A percentile compares a stretch with the other conserved stretches of the same genome.
These are phyloP conservation scores for Drosophila sechellia DNA, from an alignment of 1,140 invertebrate genomes.

Conservation along the genomic window DNA sequence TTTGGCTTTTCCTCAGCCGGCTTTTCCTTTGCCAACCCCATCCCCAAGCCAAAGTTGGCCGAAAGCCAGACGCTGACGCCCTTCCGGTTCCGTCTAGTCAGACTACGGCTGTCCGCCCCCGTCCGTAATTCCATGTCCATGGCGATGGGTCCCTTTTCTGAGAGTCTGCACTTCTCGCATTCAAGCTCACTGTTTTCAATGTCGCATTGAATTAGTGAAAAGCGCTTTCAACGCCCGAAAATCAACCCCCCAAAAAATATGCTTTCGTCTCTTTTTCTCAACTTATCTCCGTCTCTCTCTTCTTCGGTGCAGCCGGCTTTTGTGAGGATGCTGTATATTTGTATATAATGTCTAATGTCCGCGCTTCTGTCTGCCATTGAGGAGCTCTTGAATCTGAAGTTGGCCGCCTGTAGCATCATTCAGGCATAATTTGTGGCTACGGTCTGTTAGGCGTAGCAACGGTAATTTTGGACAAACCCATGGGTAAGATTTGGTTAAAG, in stretches of 20 bases:
- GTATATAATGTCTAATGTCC: slow-evolving; percentile 34
- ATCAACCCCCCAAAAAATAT: slow-evolving; percentile 72
- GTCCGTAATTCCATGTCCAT: slow-evolving; percentile 9
- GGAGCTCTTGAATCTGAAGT: slow-evolving; percentile 65
- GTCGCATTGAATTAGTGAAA: slow-evolving; percentile 84
- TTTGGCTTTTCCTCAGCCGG: slow-evolving; percentile 31
- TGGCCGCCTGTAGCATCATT: slow-evolving; percentile 68
- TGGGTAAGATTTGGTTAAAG: slow-evolving; percentile 3
- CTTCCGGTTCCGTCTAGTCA: slow-evolving; percentile 76
- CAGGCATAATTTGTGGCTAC: slow-evolving; percentile 62
- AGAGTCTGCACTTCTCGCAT: slow-evolving; percentile 51
- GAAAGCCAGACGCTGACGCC: slow-evolving; percentile 65
- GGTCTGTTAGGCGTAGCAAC: slow-evolving; percentile 11
- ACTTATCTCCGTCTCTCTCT: neutral
- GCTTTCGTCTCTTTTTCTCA: slow-evolving; percentile 28
- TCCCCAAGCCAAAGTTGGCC: neutral
- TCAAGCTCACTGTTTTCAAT: slow-evolving; percentile 75
- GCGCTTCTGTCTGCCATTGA: slow-evolving; percentile 62
- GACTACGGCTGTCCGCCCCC: slow-evolving; percentile 14
- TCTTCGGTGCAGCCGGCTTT: slow-evolving; percentile 46
- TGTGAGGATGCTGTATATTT: slow-evolving; percentile 26
- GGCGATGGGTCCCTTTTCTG: slow-evolving; percentile 7
- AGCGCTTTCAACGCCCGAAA: slow-evolving; percentile 80
- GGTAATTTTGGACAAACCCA: slow-evolving; percentile 1
- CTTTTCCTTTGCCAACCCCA: slow-evolving; percentile 16